Percentiles rank a stretch among this genome's conserved stretches.
Evolutionary conservation across 2,797 vertebrate species (phyloP).

Genomic region (Labeo calbasu): DNA sequence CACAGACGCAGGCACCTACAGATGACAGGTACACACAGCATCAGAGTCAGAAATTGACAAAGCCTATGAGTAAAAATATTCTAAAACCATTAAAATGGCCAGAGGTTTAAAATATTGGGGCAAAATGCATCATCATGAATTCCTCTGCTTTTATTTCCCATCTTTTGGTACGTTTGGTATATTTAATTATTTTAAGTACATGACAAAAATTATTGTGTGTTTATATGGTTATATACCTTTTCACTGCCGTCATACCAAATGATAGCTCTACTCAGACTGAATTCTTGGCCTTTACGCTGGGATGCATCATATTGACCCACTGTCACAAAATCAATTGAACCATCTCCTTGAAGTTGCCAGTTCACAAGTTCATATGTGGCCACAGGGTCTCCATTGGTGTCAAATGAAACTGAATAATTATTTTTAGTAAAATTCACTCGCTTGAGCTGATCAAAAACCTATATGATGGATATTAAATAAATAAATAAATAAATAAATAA

Average conservation of each 20-base stretch:
- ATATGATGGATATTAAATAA: neutral
- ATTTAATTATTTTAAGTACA: too few species aligned
- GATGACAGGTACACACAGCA: neutral
- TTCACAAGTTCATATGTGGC: conserved; percentile 77
- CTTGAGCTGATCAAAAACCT: conserved; percentile 71
- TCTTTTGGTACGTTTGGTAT: too few species aligned
- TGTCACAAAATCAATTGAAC: conserved; percentile 64
- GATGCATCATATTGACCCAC: conserved; percentile 74
- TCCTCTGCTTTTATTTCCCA: too few species aligned
- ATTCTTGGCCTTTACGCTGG: conserved; percentile 66
- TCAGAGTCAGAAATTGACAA: neutral
- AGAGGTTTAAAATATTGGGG: neutral
- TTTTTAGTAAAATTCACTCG: conserved; percentile 67
- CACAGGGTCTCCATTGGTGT: conserved; percentile 75
- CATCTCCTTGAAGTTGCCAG: conserved; percentile 69
- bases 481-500: too few species aligned
- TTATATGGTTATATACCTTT: conserved; percentile 30
- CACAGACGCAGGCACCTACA: conserved; percentile 71
- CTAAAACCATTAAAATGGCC: neutral
- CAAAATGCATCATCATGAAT: neutral
- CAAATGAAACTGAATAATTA: conserved; percentile 75
- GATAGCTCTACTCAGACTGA: conserved; percentile 64
- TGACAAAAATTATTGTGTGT: too few species aligned
- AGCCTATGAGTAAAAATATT: neutral
- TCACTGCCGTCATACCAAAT: conserved; percentile 67